These are phyloP conservation scores for Spicauda simplicius DNA, from an alignment of 2,888 invertebrate genomes.

Conservation along the genomic window DNA sequence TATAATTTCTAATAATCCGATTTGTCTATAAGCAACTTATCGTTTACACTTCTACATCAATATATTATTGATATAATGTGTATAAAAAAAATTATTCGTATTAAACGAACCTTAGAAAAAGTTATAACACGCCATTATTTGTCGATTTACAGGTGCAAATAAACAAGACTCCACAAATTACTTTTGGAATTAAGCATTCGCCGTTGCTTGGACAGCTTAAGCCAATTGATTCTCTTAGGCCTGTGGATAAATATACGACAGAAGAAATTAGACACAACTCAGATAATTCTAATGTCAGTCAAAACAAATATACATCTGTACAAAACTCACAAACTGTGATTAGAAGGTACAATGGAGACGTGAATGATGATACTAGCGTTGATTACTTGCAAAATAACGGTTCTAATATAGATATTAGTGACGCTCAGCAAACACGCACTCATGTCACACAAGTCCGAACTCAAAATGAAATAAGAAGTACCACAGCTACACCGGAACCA, in stretches of 20 bases:
- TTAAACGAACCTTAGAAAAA: too few species aligned
- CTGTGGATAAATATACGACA: slow-evolving; percentile 45
- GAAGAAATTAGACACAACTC: slow-evolving; percentile 37
- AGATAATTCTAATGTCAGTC: slow-evolving; percentile 4
- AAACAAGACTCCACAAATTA: slow-evolving; percentile 77
- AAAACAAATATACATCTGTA: slow-evolving; percentile 19
- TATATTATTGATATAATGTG: too few species aligned
- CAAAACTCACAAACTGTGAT: slow-evolving; percentile 21
- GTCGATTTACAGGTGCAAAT: slow-evolving; percentile 63
- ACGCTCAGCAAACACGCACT: slow-evolving; percentile 53
- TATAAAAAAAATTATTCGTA: too few species aligned
- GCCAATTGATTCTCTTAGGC: slow-evolving; percentile 56
- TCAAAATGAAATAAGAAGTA: slow-evolving; percentile 66
- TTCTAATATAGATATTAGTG: slow-evolving; percentile 44
- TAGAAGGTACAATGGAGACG: slow-evolving; percentile 34
- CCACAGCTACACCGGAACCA: slow-evolving; percentile 71
- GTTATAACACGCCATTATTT: too few species aligned
- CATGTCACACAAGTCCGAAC: slow-evolving; percentile 69
- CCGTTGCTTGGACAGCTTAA: slow-evolving; percentile 86
- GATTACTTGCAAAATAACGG: slow-evolving; percentile 33
- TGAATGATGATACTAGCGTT: slow-evolving; percentile 14
- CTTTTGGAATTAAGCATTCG: slow-evolving; percentile 96
- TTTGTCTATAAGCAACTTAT: too few species aligned
- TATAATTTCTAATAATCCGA: too few species aligned
- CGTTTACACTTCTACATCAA: too few species aligned